Evolutionary conservation across 2,888 invertebrate genomes (phyloP).

Genomic region (Leucophora obtusa): DNA sequence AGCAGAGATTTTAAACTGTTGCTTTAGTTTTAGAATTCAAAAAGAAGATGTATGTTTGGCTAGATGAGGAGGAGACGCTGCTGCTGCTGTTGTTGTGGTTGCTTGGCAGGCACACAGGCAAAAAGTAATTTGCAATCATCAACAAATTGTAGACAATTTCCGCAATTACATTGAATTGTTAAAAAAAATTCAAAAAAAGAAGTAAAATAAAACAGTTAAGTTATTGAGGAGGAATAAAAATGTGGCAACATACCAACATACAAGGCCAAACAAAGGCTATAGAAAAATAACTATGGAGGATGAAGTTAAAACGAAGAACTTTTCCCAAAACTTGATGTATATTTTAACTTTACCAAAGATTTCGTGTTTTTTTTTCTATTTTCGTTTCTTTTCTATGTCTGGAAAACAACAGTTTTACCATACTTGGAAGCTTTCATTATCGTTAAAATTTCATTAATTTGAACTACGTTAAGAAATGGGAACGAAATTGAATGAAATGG

Average conservation of each 20-base stretch:
- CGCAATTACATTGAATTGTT: constrained; percentile 53
- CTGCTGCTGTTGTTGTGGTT: background rate
- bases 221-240: background rate
- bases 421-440: too few relatives aligned
- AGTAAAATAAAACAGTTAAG: constrained; percentile 8
- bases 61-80: background rate
- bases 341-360: constrained; percentile 16
- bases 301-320: background rate
- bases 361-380: background rate
- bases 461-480: too few relatives aligned
- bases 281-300: constrained; percentile 4
- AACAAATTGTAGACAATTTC: constrained; percentile 64
- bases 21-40: constrained; percentile 5
- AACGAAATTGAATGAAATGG: too few relatives aligned
- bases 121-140: constrained; percentile 65
- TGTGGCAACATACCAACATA: background rate
- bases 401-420: background rate
- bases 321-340: background rate
- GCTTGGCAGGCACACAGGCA: constrained; percentile 24
- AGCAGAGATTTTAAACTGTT: constrained; percentile 18
- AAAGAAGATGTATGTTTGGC: background rate
- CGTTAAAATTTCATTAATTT: too few relatives aligned
- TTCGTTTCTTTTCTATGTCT: background rate
- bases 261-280: constrained; percentile 28
- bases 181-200: background rate